Evolutionary conservation across 2,888 invertebrate species (phyloP).

Genomic region (Dryomyza anilis): DNA sequence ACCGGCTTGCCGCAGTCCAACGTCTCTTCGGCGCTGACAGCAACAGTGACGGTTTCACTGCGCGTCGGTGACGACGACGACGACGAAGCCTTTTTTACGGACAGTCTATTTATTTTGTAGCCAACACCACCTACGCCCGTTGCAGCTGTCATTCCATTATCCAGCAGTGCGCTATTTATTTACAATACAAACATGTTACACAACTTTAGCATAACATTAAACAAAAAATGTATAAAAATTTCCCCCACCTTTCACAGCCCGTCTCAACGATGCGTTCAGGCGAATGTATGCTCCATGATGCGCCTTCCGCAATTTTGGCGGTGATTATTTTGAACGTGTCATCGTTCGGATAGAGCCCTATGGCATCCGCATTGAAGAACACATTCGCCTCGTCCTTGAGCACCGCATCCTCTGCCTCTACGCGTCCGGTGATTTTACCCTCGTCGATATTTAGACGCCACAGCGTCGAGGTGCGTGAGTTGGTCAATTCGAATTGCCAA

Average conservation of each 20-base stretch:
- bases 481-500: constrained; percentile 64
- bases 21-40: constrained; percentile 64
- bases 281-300: constrained; percentile 70
- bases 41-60: not conserved
- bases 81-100: no score
- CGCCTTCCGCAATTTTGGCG: constrained; percentile 68
- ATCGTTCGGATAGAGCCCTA: constrained; percentile 62
- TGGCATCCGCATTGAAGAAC: constrained; percentile 32
- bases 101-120: constrained; percentile 1
- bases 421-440: constrained; percentile 69
- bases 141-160: not conserved
- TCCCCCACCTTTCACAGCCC: constrained; percentile 36
- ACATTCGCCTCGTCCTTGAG: constrained; percentile 32
- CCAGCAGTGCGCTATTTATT: not conserved
- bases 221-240: no score
- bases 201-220: not conserved
- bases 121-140: not conserved
- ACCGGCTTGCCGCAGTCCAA: constrained; percentile 85
- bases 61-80: not conserved
- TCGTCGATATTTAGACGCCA: constrained; percentile 82
- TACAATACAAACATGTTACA: not conserved
- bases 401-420: constrained; percentile 31
- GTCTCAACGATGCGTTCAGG: constrained; percentile 37
- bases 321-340: constrained; percentile 77
- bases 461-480: constrained; percentile 80